Conservation (phyloP, 1,140 invertebrate genomes). For the Drosophila nannoptera region DNA sequence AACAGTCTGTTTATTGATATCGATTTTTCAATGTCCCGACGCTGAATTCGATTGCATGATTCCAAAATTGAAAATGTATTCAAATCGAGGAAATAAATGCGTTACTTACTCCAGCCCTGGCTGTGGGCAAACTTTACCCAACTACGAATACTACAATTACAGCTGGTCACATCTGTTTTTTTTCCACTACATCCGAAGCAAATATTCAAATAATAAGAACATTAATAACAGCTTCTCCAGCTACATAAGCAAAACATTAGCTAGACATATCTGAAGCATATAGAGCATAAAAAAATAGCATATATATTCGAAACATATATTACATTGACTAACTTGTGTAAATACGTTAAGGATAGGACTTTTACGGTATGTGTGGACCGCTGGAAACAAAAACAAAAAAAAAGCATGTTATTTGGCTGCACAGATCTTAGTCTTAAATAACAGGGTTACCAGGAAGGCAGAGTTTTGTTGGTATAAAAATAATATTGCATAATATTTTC, state of each 20-base stretch:
- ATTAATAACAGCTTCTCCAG: neutral
- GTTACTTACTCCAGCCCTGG: neutral
- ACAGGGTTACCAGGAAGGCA: neutral
- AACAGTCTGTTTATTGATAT: too few species aligned
- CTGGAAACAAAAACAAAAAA: constrained; percentile 13
- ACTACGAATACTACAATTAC: constrained; percentile 8
- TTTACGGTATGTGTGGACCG: constrained; percentile 19
- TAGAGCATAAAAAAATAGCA: constrained; percentile 23
- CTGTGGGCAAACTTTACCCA: neutral
- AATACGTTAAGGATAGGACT: constrained; percentile 36
- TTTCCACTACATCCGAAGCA: neutral
- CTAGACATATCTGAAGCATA: constrained; percentile 33
- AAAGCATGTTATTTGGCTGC: constrained; percentile 17
- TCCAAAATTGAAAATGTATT: neutral
- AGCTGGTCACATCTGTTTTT: constrained; percentile 27
- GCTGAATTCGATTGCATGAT: too few species aligned
- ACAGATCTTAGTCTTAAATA: constrained; percentile 37
- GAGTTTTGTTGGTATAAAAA: constrained; percentile 2
- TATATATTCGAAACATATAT: constrained; percentile 7
- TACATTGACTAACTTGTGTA: constrained; percentile 39
- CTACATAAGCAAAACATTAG: constrained; percentile 21
- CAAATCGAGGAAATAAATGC: neutral
- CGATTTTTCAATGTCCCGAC: too few species aligned
- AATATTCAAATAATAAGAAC: neutral
- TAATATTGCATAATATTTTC: constrained; percentile 18